Evolutionary conservation across 2,888 invertebrate species (phyloP).

Genomic region (Ypsolopha scabrella): DNA sequence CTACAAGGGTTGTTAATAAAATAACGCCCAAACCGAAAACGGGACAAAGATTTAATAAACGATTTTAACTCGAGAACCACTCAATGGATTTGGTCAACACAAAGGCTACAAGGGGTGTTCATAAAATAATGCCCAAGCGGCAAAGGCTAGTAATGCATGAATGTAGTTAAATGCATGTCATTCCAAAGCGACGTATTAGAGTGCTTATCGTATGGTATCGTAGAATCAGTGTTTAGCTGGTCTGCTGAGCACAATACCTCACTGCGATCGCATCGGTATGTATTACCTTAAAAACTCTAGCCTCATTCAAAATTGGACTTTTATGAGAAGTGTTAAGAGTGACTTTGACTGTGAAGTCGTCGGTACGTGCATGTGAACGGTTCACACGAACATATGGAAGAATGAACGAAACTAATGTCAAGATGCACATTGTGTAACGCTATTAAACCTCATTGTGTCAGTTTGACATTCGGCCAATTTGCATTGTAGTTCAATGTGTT

Average conservation of each 20-base stretch:
- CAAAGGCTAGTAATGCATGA: no score
- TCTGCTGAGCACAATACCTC: slow-evolving; percentile 30
- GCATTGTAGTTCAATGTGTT: slow-evolving; percentile 21
- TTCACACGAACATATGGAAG: slow-evolving; percentile 51
- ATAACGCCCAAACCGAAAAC: no score
- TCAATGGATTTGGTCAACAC: no score
- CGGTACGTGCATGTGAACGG: slow-evolving; percentile 26
- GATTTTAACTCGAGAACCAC: no score
- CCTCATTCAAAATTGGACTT: no score
- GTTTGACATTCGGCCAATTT: slow-evolving; percentile 44
- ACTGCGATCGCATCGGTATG: slow-evolving; percentile 12
- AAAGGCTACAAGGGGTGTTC: no score
- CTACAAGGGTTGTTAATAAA: no score
- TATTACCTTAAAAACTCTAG: no score
- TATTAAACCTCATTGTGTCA: slow-evolving; percentile 21
- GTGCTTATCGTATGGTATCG: slow-evolving; percentile 36
- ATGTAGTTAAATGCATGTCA: background rate
- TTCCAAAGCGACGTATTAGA: background rate
- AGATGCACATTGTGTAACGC: slow-evolving; percentile 57
- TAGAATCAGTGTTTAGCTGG: slow-evolving; percentile 39
- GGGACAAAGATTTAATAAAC: no score
- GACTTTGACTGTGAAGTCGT: no score
- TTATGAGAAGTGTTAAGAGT: no score
- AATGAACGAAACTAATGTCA: slow-evolving; percentile 62
- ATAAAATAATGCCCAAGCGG: no score